Percentiles rank a stretch among this genome's conserved stretches.
Evolutionary conservation across 2,888 invertebrate species (phyloP).

Genomic region (Encarsia formosa): DNA sequence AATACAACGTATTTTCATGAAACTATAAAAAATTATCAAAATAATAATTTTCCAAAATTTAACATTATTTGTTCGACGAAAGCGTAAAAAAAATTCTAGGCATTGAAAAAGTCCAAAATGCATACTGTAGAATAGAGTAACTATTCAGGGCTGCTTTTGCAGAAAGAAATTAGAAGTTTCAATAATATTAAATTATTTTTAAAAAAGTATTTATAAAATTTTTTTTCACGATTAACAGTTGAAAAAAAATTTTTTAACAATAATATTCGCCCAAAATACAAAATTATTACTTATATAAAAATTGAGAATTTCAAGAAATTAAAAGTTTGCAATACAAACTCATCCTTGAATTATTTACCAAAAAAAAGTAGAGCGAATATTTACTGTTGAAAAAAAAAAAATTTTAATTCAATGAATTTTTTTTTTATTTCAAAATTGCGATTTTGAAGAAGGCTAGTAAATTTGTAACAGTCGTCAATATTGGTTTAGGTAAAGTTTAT

Average conservation of each 20-base stretch:
- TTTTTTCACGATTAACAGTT: no score
- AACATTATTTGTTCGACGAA: neutral
- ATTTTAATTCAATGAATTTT: neutral
- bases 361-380: conserved; percentile 14
- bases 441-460: conserved; percentile 22
- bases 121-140: neutral
- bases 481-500: no score
- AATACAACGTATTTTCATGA: no score
- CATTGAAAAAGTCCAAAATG: neutral
- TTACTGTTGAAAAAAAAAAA: conserved; percentile 14
- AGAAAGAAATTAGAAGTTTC: neutral
- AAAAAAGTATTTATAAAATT: no score
- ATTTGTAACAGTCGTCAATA: no score
- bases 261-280: conserved; percentile 12
- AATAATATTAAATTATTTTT: no score
- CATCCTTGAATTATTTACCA: conserved; percentile 39
- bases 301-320: conserved; percentile 40
- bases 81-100: neutral
- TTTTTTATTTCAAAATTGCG: conserved; percentile 11
- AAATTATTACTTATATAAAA: neutral
- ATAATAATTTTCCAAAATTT: neutral
- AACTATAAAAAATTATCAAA: neutral
- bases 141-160: neutral
- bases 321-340: conserved; percentile 46
- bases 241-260: no score